phyloP scores from a whole-genome alignment of 1,140 invertebrate species.

The Procambarus virginalis region DNA sequence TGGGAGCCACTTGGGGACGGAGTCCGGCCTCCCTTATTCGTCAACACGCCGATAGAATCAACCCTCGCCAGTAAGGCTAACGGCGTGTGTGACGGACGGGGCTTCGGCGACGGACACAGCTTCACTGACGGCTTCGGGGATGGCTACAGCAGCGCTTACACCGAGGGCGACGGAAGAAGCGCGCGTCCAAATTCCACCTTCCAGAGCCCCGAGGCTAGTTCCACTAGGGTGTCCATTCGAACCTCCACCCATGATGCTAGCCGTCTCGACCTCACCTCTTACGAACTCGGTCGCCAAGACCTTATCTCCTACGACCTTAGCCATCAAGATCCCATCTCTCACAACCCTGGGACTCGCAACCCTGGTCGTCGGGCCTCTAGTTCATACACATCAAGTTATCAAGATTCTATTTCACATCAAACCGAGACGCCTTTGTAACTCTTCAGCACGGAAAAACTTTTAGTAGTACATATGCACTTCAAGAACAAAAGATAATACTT shows the following conservation, averaged over 20 bases:
- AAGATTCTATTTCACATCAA: not conserved
- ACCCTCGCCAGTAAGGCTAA: conserved; percentile 48
- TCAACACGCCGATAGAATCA: conserved; percentile 46
- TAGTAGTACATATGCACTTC: not conserved
- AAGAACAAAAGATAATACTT: not conserved
- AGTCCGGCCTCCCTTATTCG: not conserved
- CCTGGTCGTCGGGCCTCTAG: too few relatives aligned
- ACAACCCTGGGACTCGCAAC: not conserved
- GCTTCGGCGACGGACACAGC: conserved; percentile 59
- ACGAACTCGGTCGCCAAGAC: not conserved
- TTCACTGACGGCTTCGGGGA: conserved; percentile 49
- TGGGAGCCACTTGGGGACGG: conserved; percentile 35
- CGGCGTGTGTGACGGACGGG: conserved; percentile 53
- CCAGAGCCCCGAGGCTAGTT: conserved; percentile 5
- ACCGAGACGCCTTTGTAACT: not conserved
- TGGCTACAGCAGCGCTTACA: conserved; percentile 6
- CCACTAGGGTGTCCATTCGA: not conserved
- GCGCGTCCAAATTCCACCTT: conserved; percentile 43
- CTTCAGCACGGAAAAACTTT: not conserved
- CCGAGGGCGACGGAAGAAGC: conserved; percentile 3
- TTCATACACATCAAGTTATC: too few relatives aligned
- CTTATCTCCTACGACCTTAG: not conserved
- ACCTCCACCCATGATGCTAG: not conserved
- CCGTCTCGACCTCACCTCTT: not conserved
- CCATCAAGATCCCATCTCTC: not conserved